Percentiles rank a stretch among this genome's conserved stretches.
phyloP scores from a whole-genome alignment of 2,797 vertebrate species.

The Coilia nasus region DNA sequence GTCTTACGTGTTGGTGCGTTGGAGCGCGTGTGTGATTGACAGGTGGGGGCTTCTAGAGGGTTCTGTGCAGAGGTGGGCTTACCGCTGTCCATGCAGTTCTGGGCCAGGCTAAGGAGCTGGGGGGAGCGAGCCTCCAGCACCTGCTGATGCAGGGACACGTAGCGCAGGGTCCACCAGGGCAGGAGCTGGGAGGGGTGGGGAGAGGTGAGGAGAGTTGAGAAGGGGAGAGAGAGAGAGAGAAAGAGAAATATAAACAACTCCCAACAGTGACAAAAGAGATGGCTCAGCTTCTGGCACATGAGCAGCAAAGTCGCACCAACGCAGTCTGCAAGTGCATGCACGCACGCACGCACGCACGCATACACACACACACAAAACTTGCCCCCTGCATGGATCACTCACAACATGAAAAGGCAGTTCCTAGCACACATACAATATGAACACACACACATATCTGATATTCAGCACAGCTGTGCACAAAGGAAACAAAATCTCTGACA shows the following conservation, averaged over 20 bases:
- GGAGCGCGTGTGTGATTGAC: not conserved
- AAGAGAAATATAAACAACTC: no score
- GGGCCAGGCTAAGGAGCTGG: slow-evolving; percentile 78
- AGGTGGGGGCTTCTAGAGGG: not conserved
- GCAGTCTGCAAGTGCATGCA: not conserved
- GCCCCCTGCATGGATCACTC: not conserved
- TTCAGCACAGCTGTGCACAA: not conserved
- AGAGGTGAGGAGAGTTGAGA: not conserved
- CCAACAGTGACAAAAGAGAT: not conserved
- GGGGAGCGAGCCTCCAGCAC: slow-evolving; percentile 87
- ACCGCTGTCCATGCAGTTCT: slow-evolving; percentile 83
- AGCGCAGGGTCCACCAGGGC: slow-evolving; percentile 92
- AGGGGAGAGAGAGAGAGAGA: no score
- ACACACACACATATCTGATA: slow-evolving; percentile 21
- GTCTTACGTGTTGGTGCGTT: not conserved
- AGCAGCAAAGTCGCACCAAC: not conserved
- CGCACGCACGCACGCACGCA: not conserved
- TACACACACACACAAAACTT: slow-evolving; percentile 12
- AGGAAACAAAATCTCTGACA: slow-evolving; percentile 15
- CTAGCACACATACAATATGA: not conserved
- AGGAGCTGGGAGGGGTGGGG: slow-evolving; percentile 68
- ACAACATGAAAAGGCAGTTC: not conserved
- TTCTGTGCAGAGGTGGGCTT: not conserved
- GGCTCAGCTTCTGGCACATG: not conserved
- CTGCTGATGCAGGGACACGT: slow-evolving; percentile 86